Evolutionary conservation across 2,888 invertebrate genomes (phyloP), one percentile per base, ranked within the genome.

Genomic region (Neria commutata): DNA sequence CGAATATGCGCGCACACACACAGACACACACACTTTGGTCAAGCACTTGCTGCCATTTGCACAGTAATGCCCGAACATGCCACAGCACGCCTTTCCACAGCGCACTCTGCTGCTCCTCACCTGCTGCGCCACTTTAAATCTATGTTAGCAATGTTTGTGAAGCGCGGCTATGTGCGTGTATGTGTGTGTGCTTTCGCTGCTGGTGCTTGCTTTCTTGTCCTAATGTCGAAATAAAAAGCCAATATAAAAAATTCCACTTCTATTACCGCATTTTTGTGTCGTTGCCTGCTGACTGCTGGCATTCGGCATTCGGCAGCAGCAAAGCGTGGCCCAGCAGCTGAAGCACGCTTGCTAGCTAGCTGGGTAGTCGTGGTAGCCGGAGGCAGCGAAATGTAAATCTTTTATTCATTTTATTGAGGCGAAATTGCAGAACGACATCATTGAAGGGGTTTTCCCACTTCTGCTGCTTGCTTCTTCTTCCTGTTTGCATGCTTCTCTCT

Each of bases 371-470:
- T n/a, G 46, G 49, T n/a, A 14, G 37, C 16, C 4, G 37, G 16
- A 8, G 11, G n/a, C 16, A 6, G n/a, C 37, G 54, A 58, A 58
- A 64, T 65, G 65, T 62, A 61, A 63, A 64, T 64, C 60, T 64
- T 65, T 65, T 65, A 65, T 65, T 65, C 65, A 65, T 65, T 65
- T 59, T 59, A 62, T 62, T 65, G 62, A 59, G 58, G 62, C 53
- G 50, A 58, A 62, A 58, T 62, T 62, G 56, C 54, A 50, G 53
- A 56, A 57, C 50, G 51, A 21, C 29, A 29, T 29, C 54, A 46
- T n/a, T 21, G 25, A 42, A 53, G 54, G n/a, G 42, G 24, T 33
- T 23, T 54, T 42, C 54, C 46, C 33, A 33, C 19, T 25, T 51
- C 45, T 49, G 40, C 40, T 23, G 33, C n/a, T n/a, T n/a, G n/a